Conservation (phyloP, 1,140 invertebrate species). For the Cyclina sinensis region DNA sequence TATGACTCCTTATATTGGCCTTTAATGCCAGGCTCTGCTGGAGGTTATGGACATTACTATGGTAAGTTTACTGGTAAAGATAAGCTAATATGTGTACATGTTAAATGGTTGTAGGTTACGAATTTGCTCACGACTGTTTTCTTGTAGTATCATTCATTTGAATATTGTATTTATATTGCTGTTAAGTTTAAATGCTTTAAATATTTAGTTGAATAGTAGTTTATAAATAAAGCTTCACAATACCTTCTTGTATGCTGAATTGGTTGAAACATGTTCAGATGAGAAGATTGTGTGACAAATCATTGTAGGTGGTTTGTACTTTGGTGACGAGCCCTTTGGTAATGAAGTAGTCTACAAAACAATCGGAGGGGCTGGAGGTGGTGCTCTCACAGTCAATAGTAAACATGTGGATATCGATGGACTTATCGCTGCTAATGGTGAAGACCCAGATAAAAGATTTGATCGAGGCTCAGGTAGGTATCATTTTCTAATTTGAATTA, state of each 20-base stretch:
- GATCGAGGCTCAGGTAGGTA: slow-evolving; percentile 71
- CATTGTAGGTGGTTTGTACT: slow-evolving; percentile 70
- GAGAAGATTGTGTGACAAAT: background rate
- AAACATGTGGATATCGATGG: slow-evolving; percentile 80
- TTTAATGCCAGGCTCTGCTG: slow-evolving; percentile 71
- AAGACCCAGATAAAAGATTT: slow-evolving; percentile 62
- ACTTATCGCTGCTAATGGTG: slow-evolving; percentile 73
- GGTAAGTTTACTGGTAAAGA: slow-evolving; percentile 66
- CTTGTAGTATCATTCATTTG: no score
- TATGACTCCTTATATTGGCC: slow-evolving; percentile 78
- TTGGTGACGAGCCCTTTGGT: slow-evolving; percentile 74
- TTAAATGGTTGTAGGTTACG: no score
- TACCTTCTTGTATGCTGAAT: no score
- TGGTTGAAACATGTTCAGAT: no score
- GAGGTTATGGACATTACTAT: slow-evolving; percentile 74
- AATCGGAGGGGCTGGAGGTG: slow-evolving; percentile 78
- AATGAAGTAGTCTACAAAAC: slow-evolving; percentile 73
- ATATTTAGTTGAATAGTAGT: no score
- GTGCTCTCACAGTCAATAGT: slow-evolving; percentile 69
- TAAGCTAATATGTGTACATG: no score
- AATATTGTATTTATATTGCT: no score
- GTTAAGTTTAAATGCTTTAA: no score
- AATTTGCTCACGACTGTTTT: no score
- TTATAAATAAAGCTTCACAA: no score
- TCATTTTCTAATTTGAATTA: background rate